A percentile compares a stretch with the other conserved stretches of the same genome.
Evolutionary conservation across 2,888 invertebrate species (phyloP).

Genomic region (Harpalus rufipes): DNA sequence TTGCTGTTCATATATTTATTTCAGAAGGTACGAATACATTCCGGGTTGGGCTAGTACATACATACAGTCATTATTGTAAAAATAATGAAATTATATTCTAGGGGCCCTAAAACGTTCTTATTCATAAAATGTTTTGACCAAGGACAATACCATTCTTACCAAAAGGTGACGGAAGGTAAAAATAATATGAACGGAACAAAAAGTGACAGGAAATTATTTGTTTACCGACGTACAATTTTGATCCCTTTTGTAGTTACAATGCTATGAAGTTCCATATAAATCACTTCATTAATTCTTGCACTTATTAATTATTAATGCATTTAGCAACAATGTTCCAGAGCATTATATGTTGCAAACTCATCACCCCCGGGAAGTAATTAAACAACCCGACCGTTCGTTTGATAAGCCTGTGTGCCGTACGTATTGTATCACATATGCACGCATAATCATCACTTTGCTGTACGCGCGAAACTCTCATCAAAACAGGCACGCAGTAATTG

Average conservation of each 20-base stretch:
- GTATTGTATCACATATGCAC: constrained; percentile 19
- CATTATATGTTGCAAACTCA: neutral
- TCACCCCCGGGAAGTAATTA: constrained; percentile 34
- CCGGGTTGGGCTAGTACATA: too few relatives aligned
- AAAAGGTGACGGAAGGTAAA: too few relatives aligned
- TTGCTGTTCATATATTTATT: too few relatives aligned
- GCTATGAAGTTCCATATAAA: neutral
- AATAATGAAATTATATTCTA: too few relatives aligned
- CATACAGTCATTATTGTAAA: too few relatives aligned
- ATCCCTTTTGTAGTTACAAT: neutral
- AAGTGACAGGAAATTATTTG: too few relatives aligned
- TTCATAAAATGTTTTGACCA: too few relatives aligned
- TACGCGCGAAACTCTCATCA: neutral
- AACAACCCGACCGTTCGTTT: neutral
- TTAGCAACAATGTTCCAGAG: neutral
- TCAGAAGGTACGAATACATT: too few relatives aligned
- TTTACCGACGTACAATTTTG: too few relatives aligned
- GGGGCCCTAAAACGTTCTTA: too few relatives aligned
- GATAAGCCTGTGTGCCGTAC: neutral
- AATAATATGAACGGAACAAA: too few relatives aligned
- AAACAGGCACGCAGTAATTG: constrained; percentile 16
- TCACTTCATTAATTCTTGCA: neutral
- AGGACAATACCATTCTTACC: too few relatives aligned
- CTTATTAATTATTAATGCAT: neutral
- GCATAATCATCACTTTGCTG: constrained; percentile 24